A percentile compares a stretch with the other conserved stretches of the same genome.
These are phyloP conservation scores for Camponotus fellah DNA, from an alignment of 2,888 invertebrate genomes.

Conservation along the genomic window DNA sequence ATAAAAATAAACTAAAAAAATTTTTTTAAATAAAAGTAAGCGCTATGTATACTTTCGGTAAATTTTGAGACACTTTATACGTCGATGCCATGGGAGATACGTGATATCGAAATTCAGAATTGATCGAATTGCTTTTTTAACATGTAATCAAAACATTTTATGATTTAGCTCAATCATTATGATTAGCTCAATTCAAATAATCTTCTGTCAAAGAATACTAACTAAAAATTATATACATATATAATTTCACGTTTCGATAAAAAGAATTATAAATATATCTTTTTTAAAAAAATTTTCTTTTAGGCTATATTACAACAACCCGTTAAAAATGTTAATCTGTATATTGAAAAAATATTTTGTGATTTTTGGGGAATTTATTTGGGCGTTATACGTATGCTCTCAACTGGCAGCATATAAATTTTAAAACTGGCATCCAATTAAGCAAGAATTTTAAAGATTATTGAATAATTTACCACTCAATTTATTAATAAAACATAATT, in stretches of 20 bases:
- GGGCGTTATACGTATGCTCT: neutral
- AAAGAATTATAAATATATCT: neutral
- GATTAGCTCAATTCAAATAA: slow-evolving; percentile 44
- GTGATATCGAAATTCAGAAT: slow-evolving; percentile 47
- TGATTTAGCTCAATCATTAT: slow-evolving; percentile 14
- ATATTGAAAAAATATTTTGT: neutral
- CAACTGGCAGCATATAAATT: neutral
- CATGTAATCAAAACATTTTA: slow-evolving; percentile 19
- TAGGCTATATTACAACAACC: neutral
- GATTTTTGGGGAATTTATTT: neutral
- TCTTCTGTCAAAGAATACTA: neutral
- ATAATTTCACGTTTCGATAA: slow-evolving; percentile 1
- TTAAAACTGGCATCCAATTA: slow-evolving; percentile 12
- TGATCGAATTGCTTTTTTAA: slow-evolving; percentile 26
- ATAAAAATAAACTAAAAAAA: neutral
- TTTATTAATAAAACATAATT: slow-evolving; percentile 13
- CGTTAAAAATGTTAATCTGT: neutral
- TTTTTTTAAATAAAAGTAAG: neutral
- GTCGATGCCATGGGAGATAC: slow-evolving; percentile 7
- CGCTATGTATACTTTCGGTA: neutral
- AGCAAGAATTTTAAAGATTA: neutral
- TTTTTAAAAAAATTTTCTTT: neutral
- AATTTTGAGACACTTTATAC: slow-evolving; percentile 23
- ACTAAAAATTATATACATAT: neutral
- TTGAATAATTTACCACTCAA: slow-evolving; percentile 25